phyloP scores from a whole-genome alignment of 2,888 invertebrate genomes.

The Eurois occulta region DNA sequence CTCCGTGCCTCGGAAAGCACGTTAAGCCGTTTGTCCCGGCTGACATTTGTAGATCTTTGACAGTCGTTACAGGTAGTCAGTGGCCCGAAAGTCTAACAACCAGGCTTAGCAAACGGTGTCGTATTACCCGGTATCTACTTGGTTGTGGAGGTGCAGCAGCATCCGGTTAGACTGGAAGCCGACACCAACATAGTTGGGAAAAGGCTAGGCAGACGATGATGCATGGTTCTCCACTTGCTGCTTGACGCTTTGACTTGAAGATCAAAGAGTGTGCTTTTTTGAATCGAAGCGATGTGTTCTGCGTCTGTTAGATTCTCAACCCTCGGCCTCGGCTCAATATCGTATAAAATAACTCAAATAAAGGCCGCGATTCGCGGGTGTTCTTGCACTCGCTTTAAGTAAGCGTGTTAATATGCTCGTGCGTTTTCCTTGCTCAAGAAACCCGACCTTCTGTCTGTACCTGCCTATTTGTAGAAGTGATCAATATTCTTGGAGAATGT shows the following conservation, averaged over 20 bases:
- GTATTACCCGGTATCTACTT: no score
- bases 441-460: neutral
- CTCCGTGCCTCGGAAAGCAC: no score
- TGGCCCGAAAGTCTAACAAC: no score
- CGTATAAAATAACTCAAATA: neutral
- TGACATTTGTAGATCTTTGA: no score
- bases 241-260: neutral
- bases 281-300: neutral
- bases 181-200: no score
- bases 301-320: neutral
- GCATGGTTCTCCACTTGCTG: neutral
- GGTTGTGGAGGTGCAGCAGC: no score
- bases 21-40: no score
- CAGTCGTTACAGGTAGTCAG: no score
- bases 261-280: neutral
- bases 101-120: no score
- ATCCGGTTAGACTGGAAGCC: no score
- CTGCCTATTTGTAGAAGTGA: constrained; percentile 12
- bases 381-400: neutral
- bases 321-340: no score
- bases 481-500: constrained; percentile 37
- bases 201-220: no score
- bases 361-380: neutral
- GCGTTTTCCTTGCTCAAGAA: neutral
- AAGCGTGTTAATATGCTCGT: neutral